Evolutionary conservation across 2,113 vertebrate genomes (phyloP).

Genomic region (Montifringilla adamsi): DNA sequence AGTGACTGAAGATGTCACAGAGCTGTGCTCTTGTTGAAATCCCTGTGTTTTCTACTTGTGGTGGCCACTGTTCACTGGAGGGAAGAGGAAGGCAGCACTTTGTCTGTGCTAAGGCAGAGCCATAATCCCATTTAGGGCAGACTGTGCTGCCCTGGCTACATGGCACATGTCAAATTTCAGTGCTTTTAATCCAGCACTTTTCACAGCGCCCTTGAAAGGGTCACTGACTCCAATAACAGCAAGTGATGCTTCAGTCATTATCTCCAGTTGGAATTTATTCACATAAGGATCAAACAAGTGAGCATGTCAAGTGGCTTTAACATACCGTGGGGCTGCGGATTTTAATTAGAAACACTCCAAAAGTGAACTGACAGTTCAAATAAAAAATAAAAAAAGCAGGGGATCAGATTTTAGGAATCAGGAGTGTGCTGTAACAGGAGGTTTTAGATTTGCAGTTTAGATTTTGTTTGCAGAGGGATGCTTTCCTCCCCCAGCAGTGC

Average conservation of each 20-base stretch:
- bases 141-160: background rate
- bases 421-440: background rate
- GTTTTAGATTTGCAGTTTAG: background rate
- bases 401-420: background rate
- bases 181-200: background rate
- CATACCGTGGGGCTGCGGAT: background rate
- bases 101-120: background rate
- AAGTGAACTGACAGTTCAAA: background rate
- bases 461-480: background rate
- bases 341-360: background rate
- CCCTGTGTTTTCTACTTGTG: background rate
- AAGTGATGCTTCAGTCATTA: background rate
- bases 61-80: background rate
- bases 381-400: background rate
- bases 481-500: background rate
- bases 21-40: background rate
- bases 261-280: background rate
- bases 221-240: background rate
- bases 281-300: background rate
- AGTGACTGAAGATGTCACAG: background rate
- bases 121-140: accelerated
- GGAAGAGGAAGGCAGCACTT: background rate
- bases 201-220: background rate
- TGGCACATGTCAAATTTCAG: background rate
- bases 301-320: background rate